Conservation (phyloP, 2,797 vertebrate species). For the Xerus rutilus region DNA sequence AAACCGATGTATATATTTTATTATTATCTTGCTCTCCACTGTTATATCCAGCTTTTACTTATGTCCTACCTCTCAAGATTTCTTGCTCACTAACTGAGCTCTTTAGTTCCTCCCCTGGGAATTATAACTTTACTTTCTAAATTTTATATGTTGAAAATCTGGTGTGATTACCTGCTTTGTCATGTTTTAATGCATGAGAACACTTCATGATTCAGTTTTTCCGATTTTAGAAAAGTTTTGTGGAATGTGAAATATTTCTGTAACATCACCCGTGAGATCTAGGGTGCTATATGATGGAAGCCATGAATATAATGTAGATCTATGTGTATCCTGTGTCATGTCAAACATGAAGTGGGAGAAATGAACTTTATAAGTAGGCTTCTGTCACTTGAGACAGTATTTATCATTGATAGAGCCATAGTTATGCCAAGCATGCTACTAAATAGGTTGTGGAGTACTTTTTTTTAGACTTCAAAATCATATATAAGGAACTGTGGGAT, state of each 20-base stretch:
- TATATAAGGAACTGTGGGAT: neutral
- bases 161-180: neutral
- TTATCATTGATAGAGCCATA: neutral
- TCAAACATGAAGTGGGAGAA: neutral
- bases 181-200: neutral
- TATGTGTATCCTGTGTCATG: neutral
- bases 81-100: neutral
- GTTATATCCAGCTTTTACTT: neutral
- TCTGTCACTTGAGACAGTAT: neutral
- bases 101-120: neutral
- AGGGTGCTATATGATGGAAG: neutral
- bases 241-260: neutral
- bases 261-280: neutral
- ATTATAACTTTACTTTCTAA: neutral
- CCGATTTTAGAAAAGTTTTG: neutral
- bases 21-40: too few species aligned
- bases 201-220: constrained; percentile 1
- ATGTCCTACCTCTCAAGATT: neutral
- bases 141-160: neutral
- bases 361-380: neutral
- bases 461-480: neutral
- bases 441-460: neutral
- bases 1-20: neutral
- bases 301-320: neutral
- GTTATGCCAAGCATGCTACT: neutral